Base-by-base conservation (phyloP, 2,797 vertebrate genomes). In the Columba guinea region DNA sequence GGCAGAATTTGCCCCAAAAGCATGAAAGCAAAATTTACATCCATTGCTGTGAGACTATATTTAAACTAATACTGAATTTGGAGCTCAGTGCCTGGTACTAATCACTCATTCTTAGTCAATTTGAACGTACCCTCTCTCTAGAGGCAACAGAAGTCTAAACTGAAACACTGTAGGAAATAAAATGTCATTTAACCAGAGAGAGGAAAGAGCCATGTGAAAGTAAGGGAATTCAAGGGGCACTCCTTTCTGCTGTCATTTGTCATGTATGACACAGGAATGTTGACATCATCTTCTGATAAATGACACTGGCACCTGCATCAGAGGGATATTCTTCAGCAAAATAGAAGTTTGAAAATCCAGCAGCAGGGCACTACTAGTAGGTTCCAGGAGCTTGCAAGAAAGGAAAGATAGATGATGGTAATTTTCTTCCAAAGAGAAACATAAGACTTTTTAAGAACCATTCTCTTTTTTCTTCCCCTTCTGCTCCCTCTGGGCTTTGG, bases 221-320 rank as follows among this genome's bases (percentile, higher is more conserved):
- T 55, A 69, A 67, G 85, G 82, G 75, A 93, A 89, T 96, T 93
- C 69, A 85, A 82, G 84, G 92, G 91, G 92, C 91, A 94, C 87
- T 95, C 87, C 93, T 93, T 95, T 94, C 87, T 96, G 91, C 86
- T 94, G 91, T 85, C 94, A 95, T 97, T 97, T 96, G 94, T 97
- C 97, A 95, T 76, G 68, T 95, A 91, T 97, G 96, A 97, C 94
- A 95, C 94, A 94, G 91, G 97, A 97, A 96, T 96, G 94, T 94
- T 97, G 96, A 97, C 94, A 96, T 96, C 95, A 96, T 89, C 79
- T 83, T 92, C 94, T 94, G 94, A 96, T 94, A 97, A 97, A 97
- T 97, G 93, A 94, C 91, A 97, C 88, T 94, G 93, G 94, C 97
- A 97, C 95, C 94, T 97, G 96, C 91, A 96, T 91, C 91, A 92